Base-by-base conservation (phyloP, 2,888 invertebrate genomes). In the Drosophila suboccidentalis region DNA sequence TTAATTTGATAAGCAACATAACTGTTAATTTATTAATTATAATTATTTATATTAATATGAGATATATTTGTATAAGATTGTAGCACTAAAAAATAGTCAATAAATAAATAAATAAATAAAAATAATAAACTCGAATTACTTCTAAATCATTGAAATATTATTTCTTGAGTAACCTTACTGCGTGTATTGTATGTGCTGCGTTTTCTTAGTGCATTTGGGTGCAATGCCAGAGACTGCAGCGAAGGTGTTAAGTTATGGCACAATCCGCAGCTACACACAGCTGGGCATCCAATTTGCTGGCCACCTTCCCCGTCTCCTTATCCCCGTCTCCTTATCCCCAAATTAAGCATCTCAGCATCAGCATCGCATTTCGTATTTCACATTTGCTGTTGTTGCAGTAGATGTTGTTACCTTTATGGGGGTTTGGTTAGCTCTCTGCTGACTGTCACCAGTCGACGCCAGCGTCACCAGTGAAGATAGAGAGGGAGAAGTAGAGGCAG, bases 211-310 rank as follows among this genome's bases (percentile, higher is more conserved):
- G 78, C 58, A 63, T 77, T 79, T 82, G 71, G 17, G 54, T 79
- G 82, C 71, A 53, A 59, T 64, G 34, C 63, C 62, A 19, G 59
- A 68, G 77, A 87, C 73, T 75, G 54, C 76, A 49, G 53, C 82
- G 88, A 86, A 86, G 87, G 86, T 86, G 86, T 86, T 86, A 88
- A 86, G 82, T 86, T 86, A 86, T 86, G 84, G 82, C 86, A 83
- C 87, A 79, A 86, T 81, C 86, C 55, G 66, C 55, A 65, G 73
- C 75, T 41, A 36, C 41, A 54, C 54, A 44, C 88, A 86, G 87
- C 84, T 86, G 86, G 80, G 86, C 85, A 86, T 87, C 88, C 88
- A 85, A 87, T 85, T 87, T 72, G 75, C 61, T 73, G 74, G 70
- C 73, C 83, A 74, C 81, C 76, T 55, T 19, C 19, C 19, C 19